phyloP scores from a whole-genome alignment of 2,888 invertebrate species.

The Callimorpha dominula region DNA sequence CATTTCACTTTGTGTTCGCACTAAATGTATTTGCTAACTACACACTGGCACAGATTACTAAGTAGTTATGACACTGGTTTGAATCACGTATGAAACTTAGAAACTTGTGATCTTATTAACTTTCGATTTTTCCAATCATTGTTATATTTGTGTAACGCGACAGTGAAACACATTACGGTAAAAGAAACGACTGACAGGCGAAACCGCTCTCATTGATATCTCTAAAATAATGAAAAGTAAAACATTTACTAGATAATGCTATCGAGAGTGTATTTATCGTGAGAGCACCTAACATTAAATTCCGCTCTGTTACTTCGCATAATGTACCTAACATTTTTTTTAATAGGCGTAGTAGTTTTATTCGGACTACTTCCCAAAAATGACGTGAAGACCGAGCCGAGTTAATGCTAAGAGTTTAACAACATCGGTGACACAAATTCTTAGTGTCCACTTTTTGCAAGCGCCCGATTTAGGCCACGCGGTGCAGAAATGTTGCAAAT shows the following conservation, averaged over 20 bases:
- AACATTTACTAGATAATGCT: not conserved
- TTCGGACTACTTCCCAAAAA: constrained; percentile 30
- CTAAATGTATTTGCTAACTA: constrained; percentile 17
- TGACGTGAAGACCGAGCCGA: constrained; percentile 25
- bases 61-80: too few relatives aligned
- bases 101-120: constrained; percentile 13
- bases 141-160: not conserved
- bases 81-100: constrained; percentile 7
- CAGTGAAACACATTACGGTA: not conserved
- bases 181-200: not conserved
- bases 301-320: constrained; percentile 29
- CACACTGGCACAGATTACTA: too few relatives aligned
- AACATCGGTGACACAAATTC: constrained; percentile 39
- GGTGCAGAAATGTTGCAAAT: constrained; percentile 27
- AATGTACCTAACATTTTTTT: constrained; percentile 16
- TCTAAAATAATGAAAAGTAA: constrained; percentile 16
- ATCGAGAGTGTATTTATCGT: constrained; percentile 17
- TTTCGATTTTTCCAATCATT: constrained; percentile 17
- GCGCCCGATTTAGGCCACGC: constrained; percentile 28
- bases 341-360: constrained; percentile 16
- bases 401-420: constrained; percentile 32
- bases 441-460: constrained; percentile 39
- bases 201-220: constrained; percentile 14
- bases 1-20: constrained; percentile 20
- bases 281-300: constrained; percentile 21